These are phyloP conservation scores for Drosophila pruinosa DNA, from an alignment of 1,140 invertebrate genomes.

Conservation along the genomic window DNA sequence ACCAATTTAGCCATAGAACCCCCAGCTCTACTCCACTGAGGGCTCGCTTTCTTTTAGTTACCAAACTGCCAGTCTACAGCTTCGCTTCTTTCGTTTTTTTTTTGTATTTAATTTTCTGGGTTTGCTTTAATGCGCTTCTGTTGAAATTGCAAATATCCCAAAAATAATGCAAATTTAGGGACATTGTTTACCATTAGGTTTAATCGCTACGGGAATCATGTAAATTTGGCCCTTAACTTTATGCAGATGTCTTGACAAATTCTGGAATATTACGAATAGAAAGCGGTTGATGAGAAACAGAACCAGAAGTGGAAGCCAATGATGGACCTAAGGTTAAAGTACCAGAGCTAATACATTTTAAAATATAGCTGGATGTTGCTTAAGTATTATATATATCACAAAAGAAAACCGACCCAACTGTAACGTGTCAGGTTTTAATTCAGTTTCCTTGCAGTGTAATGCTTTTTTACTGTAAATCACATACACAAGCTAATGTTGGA, in stretches of 20 bases:
- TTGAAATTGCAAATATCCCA: neutral
- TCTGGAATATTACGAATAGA: neutral
- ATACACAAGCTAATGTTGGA: slow-evolving; percentile 1
- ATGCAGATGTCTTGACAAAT: neutral
- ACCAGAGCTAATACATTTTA: too few species aligned
- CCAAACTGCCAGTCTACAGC: neutral
- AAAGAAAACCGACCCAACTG: too few species aligned
- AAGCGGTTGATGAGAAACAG: neutral
- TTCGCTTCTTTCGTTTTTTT: neutral
- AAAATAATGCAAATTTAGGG: neutral
- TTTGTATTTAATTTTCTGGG: neutral
- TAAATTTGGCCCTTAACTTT: neutral
- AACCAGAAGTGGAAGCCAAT: neutral
- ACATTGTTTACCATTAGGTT: neutral
- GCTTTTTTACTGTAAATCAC: too few species aligned
- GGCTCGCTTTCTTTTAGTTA: neutral
- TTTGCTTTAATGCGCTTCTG: neutral
- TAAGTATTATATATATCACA: too few species aligned
- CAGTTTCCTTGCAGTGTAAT: too few species aligned
- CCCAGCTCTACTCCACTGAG: neutral
- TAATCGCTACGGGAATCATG: neutral
- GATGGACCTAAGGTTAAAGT: neutral
- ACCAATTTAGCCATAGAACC: neutral
- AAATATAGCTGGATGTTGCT: too few species aligned
- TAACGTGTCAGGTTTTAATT: too few species aligned